Percentiles rank a stretch among this genome's conserved stretches.
Conservation (phyloP, 1,140 invertebrate species). For the Dermatophagoides farinae region DNA sequence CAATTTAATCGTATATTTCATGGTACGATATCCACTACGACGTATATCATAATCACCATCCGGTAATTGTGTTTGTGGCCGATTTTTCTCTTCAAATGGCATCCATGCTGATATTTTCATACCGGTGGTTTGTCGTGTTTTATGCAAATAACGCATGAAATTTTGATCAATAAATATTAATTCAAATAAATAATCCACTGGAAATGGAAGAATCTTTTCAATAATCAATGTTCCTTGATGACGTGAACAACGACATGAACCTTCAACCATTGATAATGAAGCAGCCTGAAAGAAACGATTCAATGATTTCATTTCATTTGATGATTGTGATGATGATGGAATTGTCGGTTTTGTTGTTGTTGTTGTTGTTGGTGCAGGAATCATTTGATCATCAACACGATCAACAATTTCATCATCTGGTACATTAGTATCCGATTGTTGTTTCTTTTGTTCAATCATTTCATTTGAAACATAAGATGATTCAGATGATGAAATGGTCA, state of each 20-base stretch:
- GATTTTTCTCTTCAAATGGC: neutral
- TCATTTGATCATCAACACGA: neutral
- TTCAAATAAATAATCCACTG: neutral
- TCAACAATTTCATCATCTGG: no score
- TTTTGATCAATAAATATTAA: conserved; percentile 4
- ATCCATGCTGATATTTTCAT: neutral
- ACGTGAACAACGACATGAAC: neutral
- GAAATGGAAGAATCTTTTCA: neutral
- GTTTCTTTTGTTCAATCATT: no score
- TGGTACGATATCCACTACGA: no score
- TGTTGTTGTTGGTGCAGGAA: neutral
- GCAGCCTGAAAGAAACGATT: neutral
- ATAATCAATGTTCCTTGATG: neutral
- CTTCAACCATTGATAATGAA: neutral
- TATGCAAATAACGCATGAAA: conserved; percentile 2
- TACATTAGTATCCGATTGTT: neutral
- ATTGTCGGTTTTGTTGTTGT: neutral
- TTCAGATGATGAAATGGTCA: no score
- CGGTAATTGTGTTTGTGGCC: no score
- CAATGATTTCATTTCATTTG: neutral
- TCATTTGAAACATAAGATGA: no score
- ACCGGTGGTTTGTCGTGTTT: neutral
- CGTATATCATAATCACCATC: no score
- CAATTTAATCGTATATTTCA: no score
- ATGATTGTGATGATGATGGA: neutral